Evolutionary conservation across 1,140 invertebrate species (phyloP), one percentile per base, ranked within the genome.

Genomic region (Phymastichus coffea): DNA sequence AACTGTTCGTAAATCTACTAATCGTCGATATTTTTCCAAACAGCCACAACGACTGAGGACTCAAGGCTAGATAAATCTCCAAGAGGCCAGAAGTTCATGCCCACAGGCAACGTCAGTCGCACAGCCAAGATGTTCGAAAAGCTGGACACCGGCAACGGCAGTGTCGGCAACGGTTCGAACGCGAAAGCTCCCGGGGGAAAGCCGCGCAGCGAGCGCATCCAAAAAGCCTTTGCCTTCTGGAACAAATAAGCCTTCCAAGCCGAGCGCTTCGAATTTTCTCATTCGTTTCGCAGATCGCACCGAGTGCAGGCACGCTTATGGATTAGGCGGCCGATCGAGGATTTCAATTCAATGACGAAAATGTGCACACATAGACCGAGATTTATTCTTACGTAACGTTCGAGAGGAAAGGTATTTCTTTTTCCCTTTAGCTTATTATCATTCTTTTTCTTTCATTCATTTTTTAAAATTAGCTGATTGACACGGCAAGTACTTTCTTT

Each of bases 151-250:
- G 48, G 37, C 14, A 57, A 53, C 9, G 22, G 3, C 2, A 53
- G 58, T 41, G 40, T 48, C n/a, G 28, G 8, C 22, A 15, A 0
- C 9, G 33, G 15, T 33, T 33, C 28, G 12, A 6, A 7, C 12
- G 12, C 6, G 6, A 33, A 6, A 33, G 6, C 28, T 7, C 12
- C 61, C 63, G 41, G 57, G 56, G 48, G 57, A 12, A 73, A 77
- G 57, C 63, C 68, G 1, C 66, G 72, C 10, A 76, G 72, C 35
- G 76, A 78, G 10, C 71, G 70, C 38, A 71, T 79, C 46, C 75
- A 77, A 23, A 71, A 74, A 60, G 76, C 74, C 2, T 76, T 80
- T 38, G 76, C 71, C 6, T 80, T 79, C 64, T 80, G 78, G 78
- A 80, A 80, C 30, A 78, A 80, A 40, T 78, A n/a, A 67, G 69